Evolutionary conservation across 1,140 invertebrate genomes (phyloP), one percentile per base, ranked within the genome.

Genomic region (Pogonus chalceus): DNA sequence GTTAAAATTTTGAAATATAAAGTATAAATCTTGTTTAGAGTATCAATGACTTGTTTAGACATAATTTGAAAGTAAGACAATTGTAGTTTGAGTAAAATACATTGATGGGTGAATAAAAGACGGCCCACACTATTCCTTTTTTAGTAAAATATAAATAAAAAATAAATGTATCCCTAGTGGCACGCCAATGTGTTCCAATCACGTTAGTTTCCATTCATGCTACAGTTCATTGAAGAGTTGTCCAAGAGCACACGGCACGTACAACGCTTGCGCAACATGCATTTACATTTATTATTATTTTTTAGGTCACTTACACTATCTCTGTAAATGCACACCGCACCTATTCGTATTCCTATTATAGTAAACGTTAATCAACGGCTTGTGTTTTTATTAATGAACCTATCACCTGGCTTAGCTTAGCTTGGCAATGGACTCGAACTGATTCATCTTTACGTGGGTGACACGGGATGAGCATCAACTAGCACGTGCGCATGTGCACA

Each of bases 301-400:
- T 59, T 61, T 59, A 59, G 60, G 58, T 61, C 58, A 57, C 58
- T 59, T 53, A 56, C 48, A 52, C 43, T 52, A 57, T 61, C 57
- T 53, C n/a, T 61, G 57, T 56, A 58, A n/a, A n/a, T 55, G 48
- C 53, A 48, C 55, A 61, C 60, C 60, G 60, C 60, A 57, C 60
- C 60, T 62, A 43, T 43, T 58, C 35, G 49, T 51, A 51, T 62
- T 62, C 60, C 60, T 60, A 60, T 62, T 62, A 62, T 62, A 62
- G 60, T 60, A 62, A 62, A 56, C 56, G 46, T 60, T 62, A 62
- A 62, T 62, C 58, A 62, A 58, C 58, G 52, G 51, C 54, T 49
- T 53, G 56, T 56, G 58, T 62, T 62, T 62, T 62, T 62, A 62
- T 62, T 62, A 62, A 62, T 62, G 58, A 60, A 62, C 56, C 56